A percentile compares a stretch with the other conserved stretches of the same genome.
These are phyloP conservation scores for Lasaia peninsularis DNA, from an alignment of 1,140 invertebrate genomes.

Conservation along the genomic window DNA sequence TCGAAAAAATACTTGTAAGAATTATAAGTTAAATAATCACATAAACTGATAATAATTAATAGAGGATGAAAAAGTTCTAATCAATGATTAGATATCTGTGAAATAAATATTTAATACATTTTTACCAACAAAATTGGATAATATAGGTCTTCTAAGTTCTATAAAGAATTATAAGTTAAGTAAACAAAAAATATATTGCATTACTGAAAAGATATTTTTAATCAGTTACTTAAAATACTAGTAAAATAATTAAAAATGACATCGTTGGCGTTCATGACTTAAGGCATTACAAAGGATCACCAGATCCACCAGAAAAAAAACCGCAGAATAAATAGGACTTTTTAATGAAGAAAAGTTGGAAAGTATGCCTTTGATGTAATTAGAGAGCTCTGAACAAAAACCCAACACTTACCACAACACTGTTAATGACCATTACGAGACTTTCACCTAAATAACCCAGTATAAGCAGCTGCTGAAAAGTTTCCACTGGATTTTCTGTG, in stretches of 20 bases:
- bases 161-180: too few species aligned
- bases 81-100: too few species aligned
- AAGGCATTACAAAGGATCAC: conserved; percentile 30
- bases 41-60: too few species aligned
- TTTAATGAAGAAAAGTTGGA: conserved; percentile 50
- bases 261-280: conserved; percentile 23
- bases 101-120: too few species aligned
- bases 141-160: too few species aligned
- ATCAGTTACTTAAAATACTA: background rate
- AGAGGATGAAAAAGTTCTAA: too few species aligned
- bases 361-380: conserved; percentile 40
- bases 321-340: conserved; percentile 36
- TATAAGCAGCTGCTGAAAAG: background rate
- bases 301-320: conserved; percentile 26
- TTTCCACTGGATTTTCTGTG: background rate
- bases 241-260: background rate
- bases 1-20: too few species aligned
- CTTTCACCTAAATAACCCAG: background rate
- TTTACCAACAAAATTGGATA: too few species aligned
- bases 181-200: too few species aligned
- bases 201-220: too few species aligned
- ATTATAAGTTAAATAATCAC: too few species aligned
- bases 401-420: conserved; percentile 25
- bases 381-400: conserved; percentile 37
- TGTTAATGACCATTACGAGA: conserved; percentile 2